Evolutionary conservation across 1,140 invertebrate species (phyloP), one percentile per base, ranked within the genome.

Genomic region (Nasonia vitripennis): DNA sequence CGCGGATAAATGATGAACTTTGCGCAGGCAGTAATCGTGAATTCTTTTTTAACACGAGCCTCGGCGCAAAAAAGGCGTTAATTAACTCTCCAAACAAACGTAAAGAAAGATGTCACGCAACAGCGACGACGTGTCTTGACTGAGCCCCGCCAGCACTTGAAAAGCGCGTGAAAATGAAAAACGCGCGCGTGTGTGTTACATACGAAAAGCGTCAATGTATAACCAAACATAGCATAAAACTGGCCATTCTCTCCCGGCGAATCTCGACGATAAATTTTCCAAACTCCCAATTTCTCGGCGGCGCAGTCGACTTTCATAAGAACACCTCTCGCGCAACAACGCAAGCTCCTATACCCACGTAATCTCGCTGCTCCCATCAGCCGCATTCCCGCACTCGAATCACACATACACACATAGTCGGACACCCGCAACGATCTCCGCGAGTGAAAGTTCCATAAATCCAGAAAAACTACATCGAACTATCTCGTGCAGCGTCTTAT

Each of bases 361-460:
- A 62, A 62, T 62, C 55, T 62, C 20, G 20, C 55, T 62, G 55
- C 55, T 62, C 55, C 55, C 55, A 62, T 62, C 55, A 62, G 20
- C 17, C 55, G 55, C 55, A 62, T 62, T 62, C 55, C 55, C 55
- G 55, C 20, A 62, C 55, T 62, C 20, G 20, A 62, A 20, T 62
- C 55, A 7, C 17, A 20, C 55, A 20, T 6, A 62, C 17, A 62
- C 55, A 62, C 17, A 62, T 4, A 62, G 17, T 20, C 55, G 55
- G 55, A 62, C 55, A 62, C 55, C 55, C 55, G 55, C 55, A 62
- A n/a, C 55, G 51, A 55, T 55, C 51, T 55, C 51, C 51, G 51
- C 51, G 55, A 62, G 55, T 62, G 55, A 62, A 62, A 62, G 55
- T 20, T 62, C 55, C 55, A 62, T 62, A 62, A 62, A 62, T 62